Conservation (phyloP, 35 echinoderm and acorn worm genomes). For the Diadema setosum region DNA sequence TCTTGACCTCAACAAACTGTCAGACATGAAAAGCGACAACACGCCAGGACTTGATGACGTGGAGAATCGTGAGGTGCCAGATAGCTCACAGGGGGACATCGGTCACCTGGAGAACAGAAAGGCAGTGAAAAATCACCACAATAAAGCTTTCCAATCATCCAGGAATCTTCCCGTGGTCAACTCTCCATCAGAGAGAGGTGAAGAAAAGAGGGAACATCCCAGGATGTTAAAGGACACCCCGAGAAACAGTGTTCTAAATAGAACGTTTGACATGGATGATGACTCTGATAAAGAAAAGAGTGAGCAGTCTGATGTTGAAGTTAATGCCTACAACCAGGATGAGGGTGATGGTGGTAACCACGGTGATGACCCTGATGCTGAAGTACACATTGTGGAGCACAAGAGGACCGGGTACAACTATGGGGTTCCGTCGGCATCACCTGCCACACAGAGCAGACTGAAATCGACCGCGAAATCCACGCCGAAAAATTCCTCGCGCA, state of each 20-base stretch:
- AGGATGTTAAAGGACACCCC: not conserved
- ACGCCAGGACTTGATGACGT: too few species aligned
- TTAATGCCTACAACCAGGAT: not conserved
- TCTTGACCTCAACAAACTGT: not conserved
- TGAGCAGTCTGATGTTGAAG: not conserved
- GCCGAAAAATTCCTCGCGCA: not conserved
- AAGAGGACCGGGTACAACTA: slow-evolving; percentile 57
- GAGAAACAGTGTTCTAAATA: not conserved
- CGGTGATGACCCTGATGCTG: not conserved
- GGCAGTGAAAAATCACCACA: not conserved
- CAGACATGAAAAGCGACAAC: not conserved
- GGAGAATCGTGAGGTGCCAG: too few species aligned
- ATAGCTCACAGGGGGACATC: not conserved
- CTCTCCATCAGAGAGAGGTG: not conserved
- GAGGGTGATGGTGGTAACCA: not conserved
- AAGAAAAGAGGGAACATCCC: not conserved
- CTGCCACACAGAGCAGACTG: not conserved
- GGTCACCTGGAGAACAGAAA: not conserved
- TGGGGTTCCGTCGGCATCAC: slow-evolving; percentile 50
- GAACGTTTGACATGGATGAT: slow-evolving; percentile 16
- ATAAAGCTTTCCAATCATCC: not conserved
- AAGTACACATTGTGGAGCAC: slow-evolving; percentile 45
- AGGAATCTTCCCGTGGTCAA: not conserved
- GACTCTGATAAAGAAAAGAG: not conserved
- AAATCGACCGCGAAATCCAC: not conserved